phyloP scores from a whole-genome alignment of 2,797 vertebrate species.

The Pseudochromis fuscus region DNA sequence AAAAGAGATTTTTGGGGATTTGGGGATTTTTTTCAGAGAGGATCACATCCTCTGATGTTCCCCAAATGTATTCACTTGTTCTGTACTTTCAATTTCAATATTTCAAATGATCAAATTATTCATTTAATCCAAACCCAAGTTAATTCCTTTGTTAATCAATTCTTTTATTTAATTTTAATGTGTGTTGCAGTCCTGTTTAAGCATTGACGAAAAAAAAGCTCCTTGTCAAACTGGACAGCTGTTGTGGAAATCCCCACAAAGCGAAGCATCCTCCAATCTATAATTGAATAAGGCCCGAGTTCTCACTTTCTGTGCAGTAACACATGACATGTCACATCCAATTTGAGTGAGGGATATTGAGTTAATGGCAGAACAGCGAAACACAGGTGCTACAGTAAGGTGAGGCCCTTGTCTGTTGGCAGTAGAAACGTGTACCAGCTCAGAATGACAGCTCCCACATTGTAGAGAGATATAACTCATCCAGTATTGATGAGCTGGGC shows the following conservation, averaged over 20 bases:
- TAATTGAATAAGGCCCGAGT: conserved; percentile 22
- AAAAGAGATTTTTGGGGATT: too few relatives aligned
- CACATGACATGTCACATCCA: conserved; percentile 6
- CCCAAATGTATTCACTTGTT: too few relatives aligned
- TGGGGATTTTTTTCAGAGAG: too few relatives aligned
- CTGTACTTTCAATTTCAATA: too few relatives aligned
- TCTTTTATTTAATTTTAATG: neutral
- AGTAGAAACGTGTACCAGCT: conserved; percentile 22
- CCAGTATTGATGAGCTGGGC: conserved; percentile 74
- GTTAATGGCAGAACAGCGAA: conserved; percentile 33
- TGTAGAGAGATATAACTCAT: conserved; percentile 59
- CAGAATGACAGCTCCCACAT: conserved; percentile 57
- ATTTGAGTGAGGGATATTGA: conserved; percentile 30
- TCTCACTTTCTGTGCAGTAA: neutral
- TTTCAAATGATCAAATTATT: neutral
- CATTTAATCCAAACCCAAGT: neutral
- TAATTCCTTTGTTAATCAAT: neutral
- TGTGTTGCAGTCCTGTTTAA: neutral
- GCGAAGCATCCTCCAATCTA: neutral
- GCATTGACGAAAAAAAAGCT: neutral
- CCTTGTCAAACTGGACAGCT: neutral
- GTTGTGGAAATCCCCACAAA: neutral
- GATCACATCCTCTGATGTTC: too few relatives aligned
- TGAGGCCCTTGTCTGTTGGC: conserved; percentile 31
- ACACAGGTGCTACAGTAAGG: conserved; percentile 37